Base-by-base conservation (phyloP, 2,888 invertebrate genomes). In the Sipha maydis region DNA sequence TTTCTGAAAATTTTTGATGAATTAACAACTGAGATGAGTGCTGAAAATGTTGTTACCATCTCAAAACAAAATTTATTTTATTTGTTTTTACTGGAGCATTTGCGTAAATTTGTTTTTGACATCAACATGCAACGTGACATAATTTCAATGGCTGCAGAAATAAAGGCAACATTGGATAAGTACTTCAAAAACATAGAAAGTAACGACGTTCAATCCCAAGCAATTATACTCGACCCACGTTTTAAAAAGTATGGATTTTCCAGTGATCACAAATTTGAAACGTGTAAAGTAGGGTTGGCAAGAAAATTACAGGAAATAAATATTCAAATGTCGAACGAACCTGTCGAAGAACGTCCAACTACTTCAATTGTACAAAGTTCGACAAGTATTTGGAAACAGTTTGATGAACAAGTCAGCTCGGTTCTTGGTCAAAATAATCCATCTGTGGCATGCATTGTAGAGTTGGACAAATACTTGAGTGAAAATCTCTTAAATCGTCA, bases 161-260 rank as follows among this genome's bases (percentile, higher is more conserved):
- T 85, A 1, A 76, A 76, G 38, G 38, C 3, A 3, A 41, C 38
- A 7, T 4, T 2, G 8, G 41, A 28, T 38, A 75, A 85, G 48
- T 76, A 77, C 17, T 85, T 85, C 5, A 75, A 85, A 56, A 76
- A 76, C 38, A 19, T 76, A 19, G 84, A 77, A 77, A 21, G 21
- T 21, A 85, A 85, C 28, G 61, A 84, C 0, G 28, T 85, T 38
- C 61, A 61, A 3, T 75, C 75, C 0, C 84, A 85, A 17, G 0
- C 84, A 56, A 85, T 67, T 4, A 9, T 85, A 3, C 48, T 85
- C 0, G 76, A 75, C 8, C 61, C 84, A 0, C 14, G 76, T 2
- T 85, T 85, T 3, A 85, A 76, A 76, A 85, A 75, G 4, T 71
- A 71, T 83, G 84, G 84, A 85, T 85, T 85, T 85, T 31, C 38